phyloP scores from a whole-genome alignment of 2,888 invertebrate species.

The Parochlus steinenii region DNA sequence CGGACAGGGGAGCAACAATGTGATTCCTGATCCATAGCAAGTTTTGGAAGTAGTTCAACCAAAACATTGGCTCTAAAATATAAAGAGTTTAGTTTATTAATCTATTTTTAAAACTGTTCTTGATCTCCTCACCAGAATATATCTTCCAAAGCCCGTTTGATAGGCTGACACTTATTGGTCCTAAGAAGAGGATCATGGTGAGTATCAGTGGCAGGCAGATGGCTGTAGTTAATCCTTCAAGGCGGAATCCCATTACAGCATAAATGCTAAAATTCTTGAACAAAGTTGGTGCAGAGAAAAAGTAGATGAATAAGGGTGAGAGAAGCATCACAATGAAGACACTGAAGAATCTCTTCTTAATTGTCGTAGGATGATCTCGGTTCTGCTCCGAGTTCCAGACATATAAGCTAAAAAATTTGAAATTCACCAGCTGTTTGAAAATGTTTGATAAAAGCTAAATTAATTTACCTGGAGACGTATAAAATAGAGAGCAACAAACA shows the following conservation, averaged over 20 bases:
- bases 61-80: constrained; percentile 46
- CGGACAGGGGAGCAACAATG: constrained; percentile 80
- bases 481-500: constrained; percentile 60
- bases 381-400: constrained; percentile 63
- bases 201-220: constrained; percentile 55
- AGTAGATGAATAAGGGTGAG: constrained; percentile 60
- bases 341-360: constrained; percentile 75
- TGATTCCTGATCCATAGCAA: constrained; percentile 78
- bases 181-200: constrained; percentile 65
- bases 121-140: constrained; percentile 40
- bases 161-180: constrained; percentile 61
- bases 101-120: neutral
- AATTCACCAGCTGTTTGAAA: neutral
- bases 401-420: constrained; percentile 55
- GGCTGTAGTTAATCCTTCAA: constrained; percentile 56
- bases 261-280: constrained; percentile 44
- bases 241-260: constrained; percentile 58
- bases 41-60: constrained; percentile 54
- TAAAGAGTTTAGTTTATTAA: constrained; percentile 6
- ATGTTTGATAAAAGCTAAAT: neutral
- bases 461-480: constrained; percentile 43
- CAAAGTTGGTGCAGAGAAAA: constrained; percentile 46
- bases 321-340: constrained; percentile 65
- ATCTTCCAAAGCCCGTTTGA: constrained; percentile 49
- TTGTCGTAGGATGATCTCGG: constrained; percentile 75